Percentiles rank a stretch among this genome's conserved stretches.
phyloP scores from a whole-genome alignment of 2,797 vertebrate species.

The Labeo calbasu region DNA sequence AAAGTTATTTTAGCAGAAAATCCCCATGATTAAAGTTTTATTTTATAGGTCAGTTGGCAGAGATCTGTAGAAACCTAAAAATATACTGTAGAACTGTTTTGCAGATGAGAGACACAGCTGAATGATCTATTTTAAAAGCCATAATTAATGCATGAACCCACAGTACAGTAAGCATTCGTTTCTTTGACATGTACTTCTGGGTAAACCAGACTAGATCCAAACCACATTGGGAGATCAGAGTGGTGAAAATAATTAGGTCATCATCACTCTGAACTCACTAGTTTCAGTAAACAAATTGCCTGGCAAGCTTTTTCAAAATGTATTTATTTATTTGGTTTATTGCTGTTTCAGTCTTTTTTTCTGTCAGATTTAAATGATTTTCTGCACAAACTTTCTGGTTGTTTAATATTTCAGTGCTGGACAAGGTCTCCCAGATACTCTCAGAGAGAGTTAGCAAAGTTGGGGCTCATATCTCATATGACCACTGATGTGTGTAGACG shows the following conservation, averaged over 20 bases:
- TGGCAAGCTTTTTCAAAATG: neutral
- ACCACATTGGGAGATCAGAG: conserved; percentile 5
- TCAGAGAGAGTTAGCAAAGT: neutral
- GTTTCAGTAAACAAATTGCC: conserved; percentile 17
- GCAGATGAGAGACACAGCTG: conserved; percentile 5
- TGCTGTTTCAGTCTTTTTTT: neutral
- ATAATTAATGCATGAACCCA: conserved; percentile 50
- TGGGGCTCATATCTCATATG: conserved; percentile 21
- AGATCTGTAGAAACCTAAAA: conserved; percentile 12
- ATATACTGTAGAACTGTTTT: conserved; percentile 31
- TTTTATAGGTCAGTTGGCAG: conserved; percentile 12
- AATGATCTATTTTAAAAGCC: conserved; percentile 39
- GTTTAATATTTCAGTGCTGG: conserved; percentile 18
- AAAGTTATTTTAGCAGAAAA: neutral
- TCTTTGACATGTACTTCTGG: conserved; percentile 42
- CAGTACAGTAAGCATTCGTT: conserved; percentile 34
- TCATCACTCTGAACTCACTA: neutral
- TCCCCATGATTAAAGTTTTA: conserved; percentile 14
- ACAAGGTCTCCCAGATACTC: neutral
- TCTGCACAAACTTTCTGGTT: neutral
- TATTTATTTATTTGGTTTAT: neutral
- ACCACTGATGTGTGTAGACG: conserved; percentile 16
- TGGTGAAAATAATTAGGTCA: conserved; percentile 23
- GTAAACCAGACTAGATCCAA: conserved; percentile 18
- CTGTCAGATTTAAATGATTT: neutral